phyloP scores from a whole-genome alignment of 2,888 invertebrate species.

The Ornithoptera priamus region DNA sequence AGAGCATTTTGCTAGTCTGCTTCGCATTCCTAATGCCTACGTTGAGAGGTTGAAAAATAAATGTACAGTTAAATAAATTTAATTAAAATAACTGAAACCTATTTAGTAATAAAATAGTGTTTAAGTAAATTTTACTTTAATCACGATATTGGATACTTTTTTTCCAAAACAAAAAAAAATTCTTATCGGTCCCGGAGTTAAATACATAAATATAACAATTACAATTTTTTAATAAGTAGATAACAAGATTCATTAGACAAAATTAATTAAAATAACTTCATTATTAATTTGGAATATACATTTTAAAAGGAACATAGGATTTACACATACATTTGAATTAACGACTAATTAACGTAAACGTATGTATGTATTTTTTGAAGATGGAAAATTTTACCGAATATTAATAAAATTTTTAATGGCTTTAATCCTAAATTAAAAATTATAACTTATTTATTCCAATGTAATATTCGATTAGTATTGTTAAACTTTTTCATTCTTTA shows the following conservation, averaged over 20 bases:
- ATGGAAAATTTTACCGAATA: background rate
- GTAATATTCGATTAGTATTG: background rate
- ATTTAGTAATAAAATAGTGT: background rate
- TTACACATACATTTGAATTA: background rate
- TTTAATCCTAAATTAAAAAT: background rate
- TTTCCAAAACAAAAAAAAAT: background rate
- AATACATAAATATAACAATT: background rate
- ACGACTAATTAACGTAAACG: background rate
- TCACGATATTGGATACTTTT: background rate
- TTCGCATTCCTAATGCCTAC: conserved; percentile 18
- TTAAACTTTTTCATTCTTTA: background rate
- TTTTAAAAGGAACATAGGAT: conserved; percentile 22
- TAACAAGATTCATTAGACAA: background rate
- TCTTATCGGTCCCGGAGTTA: background rate
- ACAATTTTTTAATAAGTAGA: background rate
- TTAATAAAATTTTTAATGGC: background rate
- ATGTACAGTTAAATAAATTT: background rate
- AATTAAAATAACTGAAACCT: background rate
- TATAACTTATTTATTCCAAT: background rate
- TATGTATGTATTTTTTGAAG: background rate
- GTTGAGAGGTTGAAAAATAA: conserved; percentile 10
- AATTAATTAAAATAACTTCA: background rate
- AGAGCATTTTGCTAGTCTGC: conserved; percentile 19
- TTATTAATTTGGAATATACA: conserved; percentile 19
- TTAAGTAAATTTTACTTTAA: background rate